Conservation (phyloP, 2,113 vertebrate species). For the Monopterus albus region DNA sequence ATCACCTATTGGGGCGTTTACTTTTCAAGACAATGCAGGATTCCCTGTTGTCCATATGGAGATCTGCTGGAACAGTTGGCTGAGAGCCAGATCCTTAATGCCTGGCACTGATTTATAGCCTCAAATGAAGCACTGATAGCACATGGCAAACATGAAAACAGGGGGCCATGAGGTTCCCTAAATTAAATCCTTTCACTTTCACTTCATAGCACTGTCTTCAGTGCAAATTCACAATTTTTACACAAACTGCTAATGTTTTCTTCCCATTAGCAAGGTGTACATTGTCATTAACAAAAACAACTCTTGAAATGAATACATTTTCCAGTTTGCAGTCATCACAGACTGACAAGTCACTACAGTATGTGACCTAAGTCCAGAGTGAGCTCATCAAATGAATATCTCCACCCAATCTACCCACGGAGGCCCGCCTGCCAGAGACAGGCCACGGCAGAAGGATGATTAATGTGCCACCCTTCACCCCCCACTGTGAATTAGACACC, state of each 20-base stretch:
- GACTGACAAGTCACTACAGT: not conserved
- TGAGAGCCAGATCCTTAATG: conserved; percentile 37
- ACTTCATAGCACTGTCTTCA: not conserved
- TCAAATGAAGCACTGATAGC: conserved; percentile 18
- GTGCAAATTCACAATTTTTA: not conserved
- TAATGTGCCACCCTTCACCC: conserved; percentile 77
- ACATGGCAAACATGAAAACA: conserved; percentile 42
- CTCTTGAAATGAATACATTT: conserved; percentile 3
- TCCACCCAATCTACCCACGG: conserved; percentile 44
- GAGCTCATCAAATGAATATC: conserved; percentile 42
- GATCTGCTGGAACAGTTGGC: conserved; percentile 45
- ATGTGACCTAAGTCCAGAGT: conserved; percentile 18
- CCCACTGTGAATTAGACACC: conserved; percentile 83
- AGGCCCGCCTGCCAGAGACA: conserved; percentile 53
- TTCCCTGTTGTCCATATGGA: conserved; percentile 47
- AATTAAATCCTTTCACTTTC: conserved; percentile 30
- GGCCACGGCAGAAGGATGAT: conserved; percentile 75
- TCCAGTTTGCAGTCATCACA: not conserved
- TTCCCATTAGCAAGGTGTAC: conserved; percentile 1
- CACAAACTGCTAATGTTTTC: conserved; percentile 3
- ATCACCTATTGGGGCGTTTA: conserved; percentile 45
- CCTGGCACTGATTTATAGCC: conserved; percentile 27
- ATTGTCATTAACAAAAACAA: not conserved
- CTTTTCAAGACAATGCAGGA: conserved; percentile 34
- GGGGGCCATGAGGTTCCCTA: conserved; percentile 40